Evolutionary conservation across 1,140 invertebrate genomes (phyloP).

Genomic region (Calycopis cecrops): DNA sequence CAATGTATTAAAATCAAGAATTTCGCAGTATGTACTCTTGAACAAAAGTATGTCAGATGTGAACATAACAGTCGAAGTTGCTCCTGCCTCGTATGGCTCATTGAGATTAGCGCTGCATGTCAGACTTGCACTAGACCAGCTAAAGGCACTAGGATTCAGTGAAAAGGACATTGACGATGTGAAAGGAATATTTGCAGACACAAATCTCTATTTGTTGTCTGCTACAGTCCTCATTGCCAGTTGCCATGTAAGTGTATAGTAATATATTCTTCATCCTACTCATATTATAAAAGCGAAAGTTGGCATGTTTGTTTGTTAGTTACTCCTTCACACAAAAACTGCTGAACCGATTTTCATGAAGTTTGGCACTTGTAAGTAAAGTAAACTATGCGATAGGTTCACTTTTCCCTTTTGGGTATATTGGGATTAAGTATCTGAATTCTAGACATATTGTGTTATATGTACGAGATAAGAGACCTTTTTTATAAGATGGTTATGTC

Average conservation of each 20-base stretch:
- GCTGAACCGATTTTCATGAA: too few species aligned
- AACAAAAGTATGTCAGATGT: conserved; percentile 75
- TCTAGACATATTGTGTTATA: too few species aligned
- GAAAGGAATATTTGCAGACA: conserved; percentile 97
- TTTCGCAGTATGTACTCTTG: conserved; percentile 83
- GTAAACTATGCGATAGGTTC: too few species aligned
- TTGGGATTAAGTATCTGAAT: too few species aligned
- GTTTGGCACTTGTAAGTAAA: too few species aligned
- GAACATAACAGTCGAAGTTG: conserved; percentile 76
- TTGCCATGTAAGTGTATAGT: conserved; percentile 90
- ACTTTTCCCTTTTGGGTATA: too few species aligned
- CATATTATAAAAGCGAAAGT: too few species aligned
- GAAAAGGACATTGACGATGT: conserved; percentile 97
- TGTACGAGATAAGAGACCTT: too few species aligned
- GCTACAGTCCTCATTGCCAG: conserved; percentile 94
- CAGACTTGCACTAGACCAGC: conserved; percentile 83
- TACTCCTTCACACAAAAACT: too few species aligned
- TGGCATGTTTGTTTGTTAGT: too few species aligned
- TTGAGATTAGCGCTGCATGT: conserved; percentile 87
- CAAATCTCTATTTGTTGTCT: conserved; percentile 94
- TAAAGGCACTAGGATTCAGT: conserved; percentile 88
- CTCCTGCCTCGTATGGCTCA: conserved; percentile 82
- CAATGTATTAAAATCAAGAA: conserved; percentile 86
- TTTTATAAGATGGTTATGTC: too few species aligned
- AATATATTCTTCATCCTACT: conserved; percentile 3